phyloP scores from a whole-genome alignment of 2,888 invertebrate species.

The Tubiluchus corallicola region DNA sequence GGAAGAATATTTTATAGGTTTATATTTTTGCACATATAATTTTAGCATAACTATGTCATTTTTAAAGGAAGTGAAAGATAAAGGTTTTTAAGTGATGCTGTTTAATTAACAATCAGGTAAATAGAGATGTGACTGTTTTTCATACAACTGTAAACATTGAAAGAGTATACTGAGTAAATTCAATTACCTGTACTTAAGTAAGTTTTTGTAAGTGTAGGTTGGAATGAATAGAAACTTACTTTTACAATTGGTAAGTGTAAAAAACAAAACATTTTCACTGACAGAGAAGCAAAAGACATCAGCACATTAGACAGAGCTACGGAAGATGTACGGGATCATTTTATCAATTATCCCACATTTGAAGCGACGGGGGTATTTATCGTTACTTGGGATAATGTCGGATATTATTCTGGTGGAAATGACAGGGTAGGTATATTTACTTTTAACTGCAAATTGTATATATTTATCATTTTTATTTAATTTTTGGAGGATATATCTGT shows the following conservation, averaged over 20 bases:
- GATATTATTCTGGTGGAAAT: constrained; percentile 44
- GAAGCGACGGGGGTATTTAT: constrained; percentile 58
- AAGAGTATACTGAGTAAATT: too few species aligned
- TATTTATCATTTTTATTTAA: constrained; percentile 5
- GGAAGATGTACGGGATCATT: constrained; percentile 49
- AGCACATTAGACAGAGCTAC: constrained; percentile 36
- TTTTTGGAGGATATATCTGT: constrained; percentile 4
- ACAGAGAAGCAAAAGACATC: constrained; percentile 31
- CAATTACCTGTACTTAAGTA: neutral
- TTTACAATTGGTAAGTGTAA: constrained; percentile 5
- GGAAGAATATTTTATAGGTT: constrained; percentile 38
- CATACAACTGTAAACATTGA: too few species aligned
- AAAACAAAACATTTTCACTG: neutral
- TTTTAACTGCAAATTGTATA: too few species aligned
- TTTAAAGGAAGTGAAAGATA: neutral
- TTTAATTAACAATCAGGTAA: too few species aligned
- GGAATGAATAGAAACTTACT: constrained; percentile 8
- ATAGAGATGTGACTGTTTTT: too few species aligned
- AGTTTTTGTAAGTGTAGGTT: neutral
- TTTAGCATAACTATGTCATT: neutral
- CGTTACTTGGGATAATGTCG: constrained; percentile 76
- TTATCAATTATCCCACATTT: constrained; percentile 50
- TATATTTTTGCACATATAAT: constrained; percentile 42
- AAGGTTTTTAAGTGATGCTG: neutral
- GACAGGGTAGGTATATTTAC: constrained; percentile 38